phyloP scores from a whole-genome alignment of 1,140 invertebrate genomes.

The Drosophila mauritiana region DNA sequence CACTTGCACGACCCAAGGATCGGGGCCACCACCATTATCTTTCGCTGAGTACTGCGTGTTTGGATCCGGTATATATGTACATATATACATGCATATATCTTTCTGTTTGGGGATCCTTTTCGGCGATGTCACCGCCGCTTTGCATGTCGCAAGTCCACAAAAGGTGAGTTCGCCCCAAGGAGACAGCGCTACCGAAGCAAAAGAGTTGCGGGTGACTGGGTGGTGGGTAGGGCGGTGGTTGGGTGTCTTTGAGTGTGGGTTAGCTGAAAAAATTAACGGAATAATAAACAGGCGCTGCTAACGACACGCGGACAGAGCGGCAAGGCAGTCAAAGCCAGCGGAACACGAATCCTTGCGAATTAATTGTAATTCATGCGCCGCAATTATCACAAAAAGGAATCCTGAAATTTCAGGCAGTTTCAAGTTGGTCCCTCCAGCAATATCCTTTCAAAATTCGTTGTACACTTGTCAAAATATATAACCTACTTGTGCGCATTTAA shows the following conservation, averaged over 20 bases:
- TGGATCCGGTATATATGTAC: not conserved
- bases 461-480: not conserved
- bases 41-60: conserved; percentile 27
- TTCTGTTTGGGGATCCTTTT: conserved; percentile 47
- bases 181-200: conserved; percentile 27
- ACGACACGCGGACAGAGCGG: conserved; percentile 64
- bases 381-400: conserved; percentile 72
- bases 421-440: conserved; percentile 15
- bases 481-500: no score
- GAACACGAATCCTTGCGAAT: conserved; percentile 76
- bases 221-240: not conserved
- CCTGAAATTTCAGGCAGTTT: conserved; percentile 32
- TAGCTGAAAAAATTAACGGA: conserved; percentile 71
- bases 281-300: conserved; percentile 83
- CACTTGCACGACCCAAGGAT: conserved; percentile 25
- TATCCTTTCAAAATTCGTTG: not conserved
- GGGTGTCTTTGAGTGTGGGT: not conserved
- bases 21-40: conserved; percentile 2
- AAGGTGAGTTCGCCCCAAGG: conserved; percentile 44
- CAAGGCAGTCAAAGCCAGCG: conserved; percentile 24
- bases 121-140: conserved; percentile 79
- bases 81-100: not conserved
- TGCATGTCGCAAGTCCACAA: conserved; percentile 69
- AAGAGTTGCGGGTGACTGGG: conserved; percentile 13
- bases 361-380: conserved; percentile 82